Base-by-base conservation (phyloP, 2,888 invertebrate genomes). In the Reticulitermes lucifugus region DNA sequence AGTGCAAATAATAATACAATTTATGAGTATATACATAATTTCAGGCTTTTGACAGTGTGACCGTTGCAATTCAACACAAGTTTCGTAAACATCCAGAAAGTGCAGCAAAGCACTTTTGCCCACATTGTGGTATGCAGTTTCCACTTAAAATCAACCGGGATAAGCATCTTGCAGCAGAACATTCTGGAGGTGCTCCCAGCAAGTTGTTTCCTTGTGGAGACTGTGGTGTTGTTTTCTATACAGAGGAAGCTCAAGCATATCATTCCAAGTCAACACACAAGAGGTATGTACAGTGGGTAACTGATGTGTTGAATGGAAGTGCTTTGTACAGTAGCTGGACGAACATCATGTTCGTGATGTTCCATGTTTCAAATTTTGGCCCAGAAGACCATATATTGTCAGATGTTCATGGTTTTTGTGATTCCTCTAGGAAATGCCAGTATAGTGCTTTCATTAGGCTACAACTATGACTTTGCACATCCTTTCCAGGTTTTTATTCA, bases 71-170 rank as follows among this genome's bases (percentile, higher is more conserved):
- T 88, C 93, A 94, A 88, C 95, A 95, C 91, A 94, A 94, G 90
- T 94, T 94, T 89, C 93, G 93, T 89, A 91, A 93, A 87, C 95
- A 95, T 91, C 94, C 93, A 2, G 92, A 93, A 86, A 93, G 93
- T 89, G 92, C 93, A 79, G 91, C 92, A 41, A 94, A 94, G 89
- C 93, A 94, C 89, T 94, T 93, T 89, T 95, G 95, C 87, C 92
- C 93, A 46, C 93, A 93, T 91, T 95, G 95, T 89, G 95, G 95
- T 14, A 94, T 94, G 91, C 93, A 94, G 84, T 95, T 95, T 89
- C 94, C 94, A 18, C 91, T 95, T 89, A 94, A 94, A 88, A 89
- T 89, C 86, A 86, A 94, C 43, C 92, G 93, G 87, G 94, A 94
- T 88, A 93, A 92, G 88, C 94, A 94, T 89, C 89, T 94, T 86